Evolutionary conservation across 2,113 vertebrate genomes (phyloP), one percentile per base, ranked within the genome.

Genomic region (Indicator maculatus): DNA sequence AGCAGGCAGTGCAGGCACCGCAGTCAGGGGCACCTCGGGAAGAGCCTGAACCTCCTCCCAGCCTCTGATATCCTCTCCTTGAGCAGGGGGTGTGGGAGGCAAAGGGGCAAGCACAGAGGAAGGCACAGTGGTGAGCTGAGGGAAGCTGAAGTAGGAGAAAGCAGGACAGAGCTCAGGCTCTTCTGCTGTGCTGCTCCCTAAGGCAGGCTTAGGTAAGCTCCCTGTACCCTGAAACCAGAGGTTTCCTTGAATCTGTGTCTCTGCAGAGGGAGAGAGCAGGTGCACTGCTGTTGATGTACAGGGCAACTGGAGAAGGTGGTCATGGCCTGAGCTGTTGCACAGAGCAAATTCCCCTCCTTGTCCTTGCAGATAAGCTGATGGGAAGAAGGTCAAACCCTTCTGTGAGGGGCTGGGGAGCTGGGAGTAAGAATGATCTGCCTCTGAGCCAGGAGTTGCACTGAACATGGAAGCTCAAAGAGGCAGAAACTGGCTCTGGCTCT

Each of bases 281-380:
- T 96, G 96, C 92, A 28, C 52, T 12, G 72, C 88, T 91, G 90
- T 15, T 95, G 95, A 91, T 89, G 77, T 84, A 14, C 91, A 58
- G 78, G 90, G 82, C 44, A 80, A 83, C 4, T 80, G 83, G 33
- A 85, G 87, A 83, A 79, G 71, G 45, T 91, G 95, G 89, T 96
- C 91, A 76, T 76, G 82, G 90, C 45, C 33, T 31, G 78, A 65
- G 79, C 87, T 90, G 39, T 23, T 66, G 52, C 88, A 94, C 74
- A 44, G 85, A 59, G 64, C 36, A 75, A 89, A 63, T 88, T 36
- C 92, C 63, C 24, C 90, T 64, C 64, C 21, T 71, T 59, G 2
- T 79, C 89, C 90, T 85, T 59, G 50, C 78, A 59, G 78, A 18
- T 63, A 66, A 38, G 36, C 67, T 5, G 17, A 83, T 39, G 69